Base-by-base conservation (phyloP, 2,888 invertebrate species). In the Thymelicus sylvestris region DNA sequence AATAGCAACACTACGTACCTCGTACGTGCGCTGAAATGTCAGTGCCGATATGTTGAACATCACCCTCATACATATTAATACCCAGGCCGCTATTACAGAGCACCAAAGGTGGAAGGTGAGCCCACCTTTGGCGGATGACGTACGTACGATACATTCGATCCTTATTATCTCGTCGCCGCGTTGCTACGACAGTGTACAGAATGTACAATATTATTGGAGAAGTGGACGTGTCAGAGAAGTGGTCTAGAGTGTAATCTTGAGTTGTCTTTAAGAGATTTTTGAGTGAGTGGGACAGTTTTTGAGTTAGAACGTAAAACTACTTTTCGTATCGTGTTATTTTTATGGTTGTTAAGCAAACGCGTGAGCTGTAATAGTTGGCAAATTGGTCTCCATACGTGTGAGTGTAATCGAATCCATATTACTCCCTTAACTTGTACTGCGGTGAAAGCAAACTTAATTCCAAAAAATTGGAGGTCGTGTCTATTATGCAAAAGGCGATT, bases 31-130 rank as follows among this genome's bases (percentile, higher is more conserved):
- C 62, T 63, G 63, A 63, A 68, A 68, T 48, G 68, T 63, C 63
- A 63, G 63, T 48, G 15, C 48, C 63, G 63, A 68, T 68, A 57
- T 57, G 68, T 63, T 68, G 31, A 47, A 63, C 68, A 24, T 15
- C 8, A 41, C 63, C 68, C 68, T 63, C 68, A 68, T 68, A 63
- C 63, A 68, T 68, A 68, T 68, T 68, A 63, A 63, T 57, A 63
- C 55, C 19, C 2, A 61, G 19, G 63, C 63, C 63, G 63, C 68
- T 68, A 68, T 68, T 68, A 57, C 63, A 47, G 57, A 68, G 48
- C 63, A 63, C 63, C 39, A 39, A 69, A 69, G 64, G 64, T 69
- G 48, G 57, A 59, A 69, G 57, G 69, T 69, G 64, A 63, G 68
- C 47, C 52, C 44, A 63, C 68, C 69, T 69, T 64, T 48, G 24